These are phyloP conservation scores for Drosophila bocqueti DNA, from an alignment of 1,140 invertebrate genomes.

Conservation along the genomic window DNA sequence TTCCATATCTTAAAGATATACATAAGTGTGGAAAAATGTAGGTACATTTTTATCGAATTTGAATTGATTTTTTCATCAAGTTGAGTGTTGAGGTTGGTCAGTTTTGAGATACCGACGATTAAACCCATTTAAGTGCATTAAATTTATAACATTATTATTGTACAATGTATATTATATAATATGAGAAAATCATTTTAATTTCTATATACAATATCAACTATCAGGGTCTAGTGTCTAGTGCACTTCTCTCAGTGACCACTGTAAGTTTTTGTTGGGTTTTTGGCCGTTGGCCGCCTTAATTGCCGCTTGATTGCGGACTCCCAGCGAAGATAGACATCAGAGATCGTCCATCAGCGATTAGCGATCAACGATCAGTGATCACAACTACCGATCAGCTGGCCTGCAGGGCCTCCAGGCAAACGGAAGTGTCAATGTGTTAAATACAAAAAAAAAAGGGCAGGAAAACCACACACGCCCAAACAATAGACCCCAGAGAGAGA, in stretches of 20 bases:
- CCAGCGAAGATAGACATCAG: conserved; percentile 55
- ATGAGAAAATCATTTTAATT: neutral
- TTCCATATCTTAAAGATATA: no score
- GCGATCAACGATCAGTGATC: conserved; percentile 16
- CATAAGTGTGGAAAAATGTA: no score
- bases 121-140: neutral
- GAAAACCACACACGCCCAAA: conserved; percentile 62
- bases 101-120: no score
- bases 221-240: neutral
- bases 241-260: neutral
- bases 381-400: conserved; percentile 21
- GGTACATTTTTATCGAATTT: neutral
- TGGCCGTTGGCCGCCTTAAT: conserved; percentile 60
- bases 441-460: conserved; percentile 73
- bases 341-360: conserved; percentile 19
- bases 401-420: conserved; percentile 20
- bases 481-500: conserved; percentile 2
- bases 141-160: neutral
- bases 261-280: conserved; percentile 8
- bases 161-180: no score
- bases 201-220: neutral
- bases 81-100: no score
- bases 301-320: conserved; percentile 75
- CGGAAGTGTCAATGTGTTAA: conserved; percentile 78
- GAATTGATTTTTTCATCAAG: neutral